Conservation (phyloP, 2,888 invertebrate species). For the Sminthurinus aureus region DNA sequence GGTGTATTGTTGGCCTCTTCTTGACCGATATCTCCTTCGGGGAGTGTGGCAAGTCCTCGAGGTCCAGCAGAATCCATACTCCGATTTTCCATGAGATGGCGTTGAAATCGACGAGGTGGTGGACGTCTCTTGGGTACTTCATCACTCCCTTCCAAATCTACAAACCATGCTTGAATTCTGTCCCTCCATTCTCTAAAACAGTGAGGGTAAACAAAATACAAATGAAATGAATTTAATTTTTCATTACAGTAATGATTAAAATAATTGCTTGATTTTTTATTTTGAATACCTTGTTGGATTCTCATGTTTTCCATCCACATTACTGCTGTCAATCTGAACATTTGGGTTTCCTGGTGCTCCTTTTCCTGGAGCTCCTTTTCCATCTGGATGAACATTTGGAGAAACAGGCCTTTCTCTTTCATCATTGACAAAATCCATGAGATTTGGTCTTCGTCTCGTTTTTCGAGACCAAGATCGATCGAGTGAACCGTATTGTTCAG, state of each 20-base stretch:
- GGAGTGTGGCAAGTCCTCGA: conserved; percentile 78
- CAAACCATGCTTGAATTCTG: conserved; percentile 90
- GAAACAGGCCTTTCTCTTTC: conserved; percentile 78
- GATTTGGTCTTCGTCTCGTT: conserved; percentile 80
- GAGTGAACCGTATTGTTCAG: conserved; percentile 66
- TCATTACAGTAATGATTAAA: not conserved
- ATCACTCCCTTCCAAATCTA: conserved; percentile 79
- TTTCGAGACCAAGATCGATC: conserved; percentile 91
- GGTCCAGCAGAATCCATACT: conserved; percentile 66
- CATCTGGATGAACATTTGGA: conserved; percentile 63
- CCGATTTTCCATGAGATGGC: conserved; percentile 64
- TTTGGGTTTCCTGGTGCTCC: conserved; percentile 46
- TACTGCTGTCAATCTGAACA: conserved; percentile 51
- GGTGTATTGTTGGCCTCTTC: conserved; percentile 45
- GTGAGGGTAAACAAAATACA: conserved; percentile 12
- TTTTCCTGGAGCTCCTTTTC: conserved; percentile 35
- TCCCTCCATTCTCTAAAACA: conserved; percentile 79
- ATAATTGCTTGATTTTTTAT: not conserved
- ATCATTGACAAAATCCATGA: conserved; percentile 72
- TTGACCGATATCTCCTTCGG: conserved; percentile 72
- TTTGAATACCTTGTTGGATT: conserved; percentile 50
- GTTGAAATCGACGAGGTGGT: conserved; percentile 56
- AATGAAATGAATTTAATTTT: conserved; percentile 17
- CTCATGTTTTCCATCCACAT: conserved; percentile 49
- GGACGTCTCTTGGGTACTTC: conserved; percentile 75